A percentile compares a stretch with the other conserved stretches of the same genome.
Evolutionary conservation across 2,888 invertebrate species (phyloP).

Genomic region (Sinodicranocentrus sp.): DNA sequence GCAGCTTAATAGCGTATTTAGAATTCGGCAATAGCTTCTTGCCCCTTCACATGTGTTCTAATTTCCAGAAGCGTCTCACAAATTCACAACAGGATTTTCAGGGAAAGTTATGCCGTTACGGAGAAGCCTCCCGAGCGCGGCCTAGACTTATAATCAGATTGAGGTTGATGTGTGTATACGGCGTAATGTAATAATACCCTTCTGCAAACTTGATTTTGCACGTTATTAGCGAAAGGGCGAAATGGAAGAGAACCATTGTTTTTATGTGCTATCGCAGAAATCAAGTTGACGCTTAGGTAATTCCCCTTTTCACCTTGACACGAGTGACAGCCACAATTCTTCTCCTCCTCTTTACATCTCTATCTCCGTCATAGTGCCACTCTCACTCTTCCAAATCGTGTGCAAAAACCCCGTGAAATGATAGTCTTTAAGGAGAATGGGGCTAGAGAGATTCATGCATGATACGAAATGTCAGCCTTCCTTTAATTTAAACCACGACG

Average conservation of each 20-base stretch:
- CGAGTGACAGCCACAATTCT: conserved; percentile 25
- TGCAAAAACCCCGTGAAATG: background rate
- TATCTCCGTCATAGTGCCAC: too few relatives aligned
- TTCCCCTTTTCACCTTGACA: conserved; percentile 66
- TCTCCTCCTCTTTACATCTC: background rate
- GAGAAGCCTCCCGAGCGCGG: conserved; percentile 11
- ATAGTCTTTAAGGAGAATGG: too few relatives aligned
- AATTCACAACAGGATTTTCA: too few relatives aligned
- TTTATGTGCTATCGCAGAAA: background rate
- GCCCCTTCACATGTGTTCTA: background rate
- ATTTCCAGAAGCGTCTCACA: background rate
- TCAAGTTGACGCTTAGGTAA: background rate
- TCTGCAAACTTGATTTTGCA: background rate
- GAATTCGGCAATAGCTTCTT: too few relatives aligned
- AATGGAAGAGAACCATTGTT: background rate
- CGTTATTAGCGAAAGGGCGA: background rate
- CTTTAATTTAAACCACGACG: conserved; percentile 33
- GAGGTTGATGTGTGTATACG: background rate
- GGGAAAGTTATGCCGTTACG: background rate
- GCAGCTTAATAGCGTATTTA: too few relatives aligned
- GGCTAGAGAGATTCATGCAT: too few relatives aligned
- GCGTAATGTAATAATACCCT: background rate
- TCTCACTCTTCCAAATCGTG: too few relatives aligned
- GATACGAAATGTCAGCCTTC: conserved; percentile 38
- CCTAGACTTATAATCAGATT: conserved; percentile 19